Base-by-base conservation (phyloP, 2,888 invertebrate genomes). In the Artemia sinica region DNA sequence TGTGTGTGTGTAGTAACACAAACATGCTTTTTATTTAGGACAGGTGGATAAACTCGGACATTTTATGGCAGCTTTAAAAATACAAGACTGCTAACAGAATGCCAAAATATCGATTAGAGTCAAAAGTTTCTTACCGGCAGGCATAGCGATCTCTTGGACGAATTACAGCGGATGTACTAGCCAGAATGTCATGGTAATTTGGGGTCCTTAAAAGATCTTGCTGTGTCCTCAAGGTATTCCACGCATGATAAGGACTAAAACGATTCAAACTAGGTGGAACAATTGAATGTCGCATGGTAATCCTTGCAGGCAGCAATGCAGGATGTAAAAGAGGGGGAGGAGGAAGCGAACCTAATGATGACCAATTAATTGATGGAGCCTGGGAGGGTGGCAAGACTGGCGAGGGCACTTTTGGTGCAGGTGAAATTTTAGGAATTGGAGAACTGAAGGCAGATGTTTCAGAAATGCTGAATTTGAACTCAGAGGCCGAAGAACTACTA, bases 101-200 rank as follows among this genome's bases (percentile, higher is more conserved):
- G 28, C 2, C 28, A 28, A 28, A 28, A 28, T 28, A 28, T 28
- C 28, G 28, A 28, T 28, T 2, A 4, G 28, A 28, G 28, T 28
- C 28, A 28, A 28, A 28, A 28, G 28, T 14, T 58, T 14, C 58
- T 14, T 58, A 58, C 58, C 58, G n/a, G 58, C 58, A 58, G n/a
- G 58, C 58, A 18, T 58, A 58, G n/a, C 58, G n/a, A 58, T 58
- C 58, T 58, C 58, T 58, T 18, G 58, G 58, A 14, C 58, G 58
- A n/a, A 58, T 58, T 18, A 10, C 58, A n/a, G 58, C 58, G n/a
- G 58, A 58, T 14, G 58, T 14, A 58, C 58, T 18, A 9, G 58
- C 58, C 58, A 58, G 18, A 18, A 58, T 58, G 18, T 58, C 58
- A 9, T 58, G 58, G 58, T 58, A 58, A 58, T 58, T n/a, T 8